Evolutionary conservation across 2,797 vertebrate genomes (phyloP).

Genomic region (Muscicapa comitata): DNA sequence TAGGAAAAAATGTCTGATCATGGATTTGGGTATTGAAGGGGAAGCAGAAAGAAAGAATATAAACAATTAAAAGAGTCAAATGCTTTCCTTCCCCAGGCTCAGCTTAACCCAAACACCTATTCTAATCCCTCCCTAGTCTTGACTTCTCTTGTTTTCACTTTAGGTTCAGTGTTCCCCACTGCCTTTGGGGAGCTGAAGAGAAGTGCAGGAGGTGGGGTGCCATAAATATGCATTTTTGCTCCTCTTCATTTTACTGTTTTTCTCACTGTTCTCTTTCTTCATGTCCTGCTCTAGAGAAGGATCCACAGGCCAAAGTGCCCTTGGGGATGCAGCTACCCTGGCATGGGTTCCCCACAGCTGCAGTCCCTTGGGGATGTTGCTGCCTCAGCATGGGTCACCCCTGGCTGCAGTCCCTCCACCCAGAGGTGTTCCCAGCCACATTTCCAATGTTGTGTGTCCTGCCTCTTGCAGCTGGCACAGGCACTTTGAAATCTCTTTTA

Average conservation of each 20-base stretch:
- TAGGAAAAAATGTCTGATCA: neutral
- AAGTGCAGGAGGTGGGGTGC: neutral
- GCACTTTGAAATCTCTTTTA: neutral
- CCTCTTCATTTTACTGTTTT: neutral
- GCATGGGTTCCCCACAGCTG: no score
- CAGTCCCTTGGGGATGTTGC: neutral
- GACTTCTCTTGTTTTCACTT: neutral
- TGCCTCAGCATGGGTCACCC: neutral
- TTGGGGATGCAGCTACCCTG: neutral
- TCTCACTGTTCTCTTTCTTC: neutral
- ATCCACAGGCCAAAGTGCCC: neutral
- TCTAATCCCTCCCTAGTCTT: neutral
- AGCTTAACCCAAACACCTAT: neutral
- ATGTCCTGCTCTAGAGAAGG: neutral
- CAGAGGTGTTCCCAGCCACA: fast-evolving
- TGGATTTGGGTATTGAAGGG: neutral
- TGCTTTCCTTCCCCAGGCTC: neutral
- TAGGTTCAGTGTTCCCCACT: neutral
- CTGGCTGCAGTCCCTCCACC: neutral
- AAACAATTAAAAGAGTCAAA: neutral
- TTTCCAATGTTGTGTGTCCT: neutral
- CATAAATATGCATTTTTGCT: neutral
- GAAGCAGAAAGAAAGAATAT: neutral
- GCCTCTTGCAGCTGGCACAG: fast-evolving
- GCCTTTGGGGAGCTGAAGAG: neutral